Evolutionary conservation across 2,113 vertebrate species (phyloP).

Genomic region (Gopherus flavomarginatus): DNA sequence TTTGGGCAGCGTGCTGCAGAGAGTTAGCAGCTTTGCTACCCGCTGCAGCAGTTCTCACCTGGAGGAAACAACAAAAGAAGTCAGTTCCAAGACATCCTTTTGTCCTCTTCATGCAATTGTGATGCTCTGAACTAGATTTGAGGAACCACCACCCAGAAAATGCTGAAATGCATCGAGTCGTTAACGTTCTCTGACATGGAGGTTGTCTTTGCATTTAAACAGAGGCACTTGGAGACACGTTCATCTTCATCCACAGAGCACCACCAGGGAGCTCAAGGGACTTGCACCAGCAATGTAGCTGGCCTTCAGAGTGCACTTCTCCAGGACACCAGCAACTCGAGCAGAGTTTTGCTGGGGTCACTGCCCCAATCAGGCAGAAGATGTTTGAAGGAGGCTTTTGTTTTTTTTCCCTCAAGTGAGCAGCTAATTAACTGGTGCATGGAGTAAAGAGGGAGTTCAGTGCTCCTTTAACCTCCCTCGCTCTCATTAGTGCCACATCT

Average conservation of each 20-base stretch:
- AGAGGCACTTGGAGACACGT: background rate
- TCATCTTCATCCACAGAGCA: background rate
- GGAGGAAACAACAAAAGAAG: background rate
- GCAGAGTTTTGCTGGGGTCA: background rate
- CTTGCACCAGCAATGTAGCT: background rate
- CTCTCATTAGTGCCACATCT: background rate
- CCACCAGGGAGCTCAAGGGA: background rate
- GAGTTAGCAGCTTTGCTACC: slow-evolving; percentile 63
- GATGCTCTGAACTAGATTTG: background rate
- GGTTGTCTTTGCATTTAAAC: background rate
- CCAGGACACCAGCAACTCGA: background rate
- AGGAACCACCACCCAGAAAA: background rate
- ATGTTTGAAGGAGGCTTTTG: background rate
- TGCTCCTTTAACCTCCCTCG: background rate
- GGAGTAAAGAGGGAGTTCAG: background rate
- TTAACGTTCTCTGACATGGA: background rate
- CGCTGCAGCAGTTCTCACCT: slow-evolving; percentile 64
- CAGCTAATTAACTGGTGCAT: background rate
- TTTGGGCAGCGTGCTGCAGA: slow-evolving; percentile 6
- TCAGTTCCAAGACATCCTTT: background rate
- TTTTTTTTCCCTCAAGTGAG: background rate
- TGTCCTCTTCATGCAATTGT: background rate
- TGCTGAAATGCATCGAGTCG: fast-evolving
- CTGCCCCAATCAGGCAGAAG: background rate
- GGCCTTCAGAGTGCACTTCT: background rate